phyloP scores from a whole-genome alignment of 2,888 invertebrate genomes.

The Tipula confusa region DNA sequence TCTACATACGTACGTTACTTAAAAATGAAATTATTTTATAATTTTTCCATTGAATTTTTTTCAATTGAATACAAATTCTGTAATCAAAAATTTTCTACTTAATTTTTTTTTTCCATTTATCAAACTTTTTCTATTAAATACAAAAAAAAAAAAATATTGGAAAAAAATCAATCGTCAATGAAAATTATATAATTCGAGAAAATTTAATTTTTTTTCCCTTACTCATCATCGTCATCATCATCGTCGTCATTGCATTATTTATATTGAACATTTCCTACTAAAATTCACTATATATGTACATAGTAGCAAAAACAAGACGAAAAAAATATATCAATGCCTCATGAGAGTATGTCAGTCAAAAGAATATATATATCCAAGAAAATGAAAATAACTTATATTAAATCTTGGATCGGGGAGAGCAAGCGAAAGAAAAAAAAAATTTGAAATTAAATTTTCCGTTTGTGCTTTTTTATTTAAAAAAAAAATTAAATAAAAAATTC shows the following conservation, averaged over 20 bases:
- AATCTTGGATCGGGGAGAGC: background rate
- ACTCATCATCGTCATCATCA: background rate
- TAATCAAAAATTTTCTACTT: conserved; percentile 20
- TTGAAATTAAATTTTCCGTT: background rate
- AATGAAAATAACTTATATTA: background rate
- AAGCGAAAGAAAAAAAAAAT: background rate
- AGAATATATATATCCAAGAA: conserved; percentile 8
- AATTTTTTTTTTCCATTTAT: background rate
- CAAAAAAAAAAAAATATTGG: background rate
- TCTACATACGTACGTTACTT: background rate
- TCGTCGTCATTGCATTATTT: background rate
- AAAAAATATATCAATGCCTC: conserved; percentile 1
- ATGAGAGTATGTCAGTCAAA: conserved; percentile 3
- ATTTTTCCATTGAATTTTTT: conserved; percentile 9
- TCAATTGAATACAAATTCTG: background rate
- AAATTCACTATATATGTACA: background rate
- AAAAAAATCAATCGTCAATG: conserved; percentile 21
- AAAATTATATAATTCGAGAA: conserved; percentile 20
- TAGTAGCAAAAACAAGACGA: background rate
- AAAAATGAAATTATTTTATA: background rate
- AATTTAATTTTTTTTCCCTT: background rate
- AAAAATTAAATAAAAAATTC: background rate
- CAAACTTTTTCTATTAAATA: conserved; percentile 1
- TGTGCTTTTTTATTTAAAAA: conserved; percentile 14
- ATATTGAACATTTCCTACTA: background rate